Conservation (phyloP, 2,888 invertebrate species). For the Dione juno region DNA sequence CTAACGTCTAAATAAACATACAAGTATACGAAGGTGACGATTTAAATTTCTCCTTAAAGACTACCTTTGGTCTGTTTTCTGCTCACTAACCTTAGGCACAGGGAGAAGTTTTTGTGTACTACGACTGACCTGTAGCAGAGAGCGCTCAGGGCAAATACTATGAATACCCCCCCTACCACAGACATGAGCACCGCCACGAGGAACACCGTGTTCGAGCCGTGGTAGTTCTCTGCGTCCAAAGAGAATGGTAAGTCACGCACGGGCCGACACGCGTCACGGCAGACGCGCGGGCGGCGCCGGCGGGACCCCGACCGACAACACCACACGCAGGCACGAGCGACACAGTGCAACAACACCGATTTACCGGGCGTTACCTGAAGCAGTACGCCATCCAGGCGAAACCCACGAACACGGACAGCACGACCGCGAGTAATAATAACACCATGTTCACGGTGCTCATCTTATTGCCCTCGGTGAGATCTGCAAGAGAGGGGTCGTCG, state of each 20-base stretch:
- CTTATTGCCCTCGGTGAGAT: slow-evolving; percentile 89
- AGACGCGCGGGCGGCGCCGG: slow-evolving; percentile 66
- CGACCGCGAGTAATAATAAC: slow-evolving; percentile 95
- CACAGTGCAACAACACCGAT: slow-evolving; percentile 80
- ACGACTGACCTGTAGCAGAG: slow-evolving; percentile 99
- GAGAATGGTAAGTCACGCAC: slow-evolving; percentile 68
- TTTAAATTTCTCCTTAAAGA: slow-evolving; percentile 84
- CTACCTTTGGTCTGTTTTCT: slow-evolving; percentile 90
- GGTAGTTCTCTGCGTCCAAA: slow-evolving; percentile 94
- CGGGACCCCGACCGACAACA: slow-evolving; percentile 57
- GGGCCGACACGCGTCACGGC: slow-evolving; percentile 52
- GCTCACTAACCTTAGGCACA: slow-evolving; percentile 99
- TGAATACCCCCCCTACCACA: slow-evolving; percentile 99
- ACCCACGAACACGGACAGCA: slow-evolving; percentile 97
- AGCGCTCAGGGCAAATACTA: slow-evolving; percentile 99
- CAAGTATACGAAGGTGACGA: slow-evolving; percentile 84
- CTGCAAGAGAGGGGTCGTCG: slow-evolving; percentile 84
- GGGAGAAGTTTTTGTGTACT: slow-evolving; percentile 99
- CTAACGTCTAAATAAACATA: slow-evolving; percentile 83
- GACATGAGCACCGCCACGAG: slow-evolving; percentile 99
- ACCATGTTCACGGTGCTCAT: slow-evolving; percentile 96
- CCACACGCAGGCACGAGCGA: slow-evolving; percentile 73
- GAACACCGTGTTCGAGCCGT: slow-evolving; percentile 98
- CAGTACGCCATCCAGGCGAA: slow-evolving; percentile 97
- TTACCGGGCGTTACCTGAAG: slow-evolving; percentile 91